These are phyloP conservation scores for Plotosus lineatus DNA, from an alignment of 2,113 vertebrate species.

Conservation along the genomic window DNA sequence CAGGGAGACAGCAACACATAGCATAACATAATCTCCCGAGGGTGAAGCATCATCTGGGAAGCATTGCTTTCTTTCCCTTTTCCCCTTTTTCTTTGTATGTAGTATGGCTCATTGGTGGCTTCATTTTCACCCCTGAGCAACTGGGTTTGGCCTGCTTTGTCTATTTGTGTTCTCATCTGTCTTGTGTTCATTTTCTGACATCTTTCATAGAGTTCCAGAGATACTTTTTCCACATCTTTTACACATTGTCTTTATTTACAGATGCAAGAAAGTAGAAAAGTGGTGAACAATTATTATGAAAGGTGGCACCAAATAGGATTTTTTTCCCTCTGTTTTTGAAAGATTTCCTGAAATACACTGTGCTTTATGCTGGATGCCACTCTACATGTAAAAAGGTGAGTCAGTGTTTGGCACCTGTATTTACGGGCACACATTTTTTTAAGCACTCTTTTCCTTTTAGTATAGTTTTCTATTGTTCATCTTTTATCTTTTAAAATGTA, in stretches of 20 bases:
- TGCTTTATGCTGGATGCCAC: background rate
- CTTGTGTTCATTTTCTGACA: constrained; percentile 41
- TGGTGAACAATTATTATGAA: background rate
- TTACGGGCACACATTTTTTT: background rate
- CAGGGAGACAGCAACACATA: constrained; percentile 22
- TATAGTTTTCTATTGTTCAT: background rate
- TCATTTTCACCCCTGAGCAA: constrained; percentile 10
- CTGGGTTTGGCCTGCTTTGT: constrained; percentile 8
- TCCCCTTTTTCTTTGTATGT: constrained; percentile 16
- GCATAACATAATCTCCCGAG: constrained; percentile 33
- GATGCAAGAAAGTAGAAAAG: background rate
- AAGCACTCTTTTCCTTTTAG: background rate
- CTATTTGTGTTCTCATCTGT: constrained; percentile 11
- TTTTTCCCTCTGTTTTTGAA: background rate
- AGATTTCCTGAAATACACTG: background rate
- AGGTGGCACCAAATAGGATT: background rate
- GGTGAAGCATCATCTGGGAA: constrained; percentile 39
- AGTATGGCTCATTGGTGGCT: constrained; percentile 26
- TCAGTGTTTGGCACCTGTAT: background rate
- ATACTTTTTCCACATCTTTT: constrained; percentile 19
- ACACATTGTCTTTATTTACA: constrained; percentile 2
- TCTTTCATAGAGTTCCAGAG: constrained; percentile 25
- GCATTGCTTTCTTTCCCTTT: constrained; percentile 13
- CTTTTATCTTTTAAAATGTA: background rate
- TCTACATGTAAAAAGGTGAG: background rate